These are phyloP conservation scores for Palythoa caribaeorum DNA, from an alignment of 92 coral and sea anemone genomes.

Conservation along the genomic window DNA sequence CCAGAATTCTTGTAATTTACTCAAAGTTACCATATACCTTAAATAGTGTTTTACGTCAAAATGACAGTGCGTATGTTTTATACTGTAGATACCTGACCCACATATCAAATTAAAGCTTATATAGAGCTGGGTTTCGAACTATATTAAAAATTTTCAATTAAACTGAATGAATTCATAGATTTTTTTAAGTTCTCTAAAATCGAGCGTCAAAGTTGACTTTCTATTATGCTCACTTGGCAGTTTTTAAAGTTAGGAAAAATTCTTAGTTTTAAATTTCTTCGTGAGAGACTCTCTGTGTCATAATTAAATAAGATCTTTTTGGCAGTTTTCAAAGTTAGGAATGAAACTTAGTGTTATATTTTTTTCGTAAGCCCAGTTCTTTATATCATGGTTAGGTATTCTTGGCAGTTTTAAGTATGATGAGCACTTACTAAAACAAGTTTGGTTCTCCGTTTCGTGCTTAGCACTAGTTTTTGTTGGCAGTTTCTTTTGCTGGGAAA, in stretches of 20 bases:
- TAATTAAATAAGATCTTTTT: neutral
- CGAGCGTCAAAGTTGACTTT: neutral
- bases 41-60: too few species aligned
- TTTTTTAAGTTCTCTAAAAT: too few species aligned
- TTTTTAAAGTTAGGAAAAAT: too few species aligned
- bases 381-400: too few species aligned
- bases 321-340: too few species aligned
- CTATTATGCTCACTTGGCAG: neutral
- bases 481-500: too few species aligned
- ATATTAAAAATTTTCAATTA: too few species aligned
- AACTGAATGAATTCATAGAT: neutral
- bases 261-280: neutral
- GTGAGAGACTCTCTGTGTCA: neutral
- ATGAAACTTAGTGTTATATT: neutral
- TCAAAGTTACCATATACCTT: too few species aligned
- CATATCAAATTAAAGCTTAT: neutral
- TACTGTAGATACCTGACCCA: neutral
- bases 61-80: neutral
- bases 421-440: too few species aligned
- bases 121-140: neutral
- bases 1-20: neutral
- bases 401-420: too few species aligned
- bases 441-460: too few species aligned
- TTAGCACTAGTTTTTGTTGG: too few species aligned
- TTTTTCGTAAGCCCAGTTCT: neutral